Percentiles rank a stretch among this genome's conserved stretches.
These are phyloP conservation scores for Trichomalopsis sarcophagae DNA, from an alignment of 1,140 invertebrate species.

Conservation along the genomic window DNA sequence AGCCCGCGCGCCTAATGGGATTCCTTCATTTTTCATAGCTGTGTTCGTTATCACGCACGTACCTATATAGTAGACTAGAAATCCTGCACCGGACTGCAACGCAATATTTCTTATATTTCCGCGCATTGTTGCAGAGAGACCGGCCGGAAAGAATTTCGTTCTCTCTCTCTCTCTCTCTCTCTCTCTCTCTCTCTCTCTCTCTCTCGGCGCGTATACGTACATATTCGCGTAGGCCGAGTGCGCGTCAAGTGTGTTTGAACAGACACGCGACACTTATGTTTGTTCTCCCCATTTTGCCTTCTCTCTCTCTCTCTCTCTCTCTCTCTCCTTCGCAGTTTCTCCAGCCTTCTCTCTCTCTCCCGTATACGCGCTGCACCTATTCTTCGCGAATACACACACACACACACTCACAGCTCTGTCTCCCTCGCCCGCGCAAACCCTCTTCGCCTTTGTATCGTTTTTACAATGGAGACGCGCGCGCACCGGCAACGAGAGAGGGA, in stretches of 20 bases:
- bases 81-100: too few species aligned
- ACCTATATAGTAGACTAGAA: background rate
- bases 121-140: background rate
- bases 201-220: background rate
- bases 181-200: background rate
- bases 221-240: background rate
- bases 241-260: slow-evolving; percentile 64
- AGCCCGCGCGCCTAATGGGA: background rate
- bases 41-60: background rate
- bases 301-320: slow-evolving; percentile 45
- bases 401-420: slow-evolving; percentile 25
- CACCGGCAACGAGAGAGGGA: slow-evolving; percentile 14
- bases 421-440: slow-evolving; percentile 16
- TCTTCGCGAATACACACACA: background rate
- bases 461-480: slow-evolving; percentile 59
- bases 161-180: slow-evolving; percentile 10
- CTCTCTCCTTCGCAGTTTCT: slow-evolving; percentile 32
- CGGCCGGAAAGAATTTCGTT: background rate
- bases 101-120: background rate
- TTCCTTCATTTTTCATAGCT: background rate
- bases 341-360: slow-evolving; percentile 17
- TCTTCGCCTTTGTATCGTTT: slow-evolving; percentile 62
- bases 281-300: slow-evolving; percentile 54
- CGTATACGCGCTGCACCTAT: background rate
- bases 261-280: slow-evolving; percentile 68